Evolutionary conservation across 2,888 invertebrate species (phyloP).

Genomic region (Prenolepis imparis): DNA sequence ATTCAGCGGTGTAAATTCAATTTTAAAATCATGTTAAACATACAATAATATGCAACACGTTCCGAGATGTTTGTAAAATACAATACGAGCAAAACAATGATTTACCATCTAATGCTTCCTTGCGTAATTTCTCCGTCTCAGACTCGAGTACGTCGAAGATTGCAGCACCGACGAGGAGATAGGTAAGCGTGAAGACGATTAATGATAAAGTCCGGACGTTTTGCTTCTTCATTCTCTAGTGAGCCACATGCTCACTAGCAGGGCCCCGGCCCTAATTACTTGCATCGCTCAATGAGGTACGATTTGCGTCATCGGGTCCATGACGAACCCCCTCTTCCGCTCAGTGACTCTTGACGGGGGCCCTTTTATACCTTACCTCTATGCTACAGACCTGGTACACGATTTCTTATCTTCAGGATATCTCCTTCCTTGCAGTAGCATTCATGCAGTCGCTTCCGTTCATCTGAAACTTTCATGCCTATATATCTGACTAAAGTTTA

Average conservation of each 20-base stretch:
- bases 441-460: slow-evolving; percentile 80
- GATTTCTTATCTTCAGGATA: slow-evolving; percentile 79
- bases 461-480: slow-evolving; percentile 75
- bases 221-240: slow-evolving; percentile 99
- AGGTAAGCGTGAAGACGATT: slow-evolving; percentile 99
- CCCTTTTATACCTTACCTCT: slow-evolving; percentile 67
- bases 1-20: background rate
- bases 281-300: slow-evolving; percentile 85
- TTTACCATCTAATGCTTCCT: slow-evolving; percentile 95
- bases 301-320: slow-evolving; percentile 83
- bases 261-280: slow-evolving; percentile 86
- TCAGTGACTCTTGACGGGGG: slow-evolving; percentile 65
- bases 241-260: slow-evolving; percentile 89
- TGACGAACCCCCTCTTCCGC: slow-evolving; percentile 73
- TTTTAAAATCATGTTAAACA: background rate
- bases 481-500: slow-evolving; percentile 10
- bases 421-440: slow-evolving; percentile 77
- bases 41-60: background rate
- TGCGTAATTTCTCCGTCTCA: slow-evolving; percentile 96
- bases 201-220: slow-evolving; percentile 99
- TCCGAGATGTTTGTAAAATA: background rate
- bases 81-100: background rate
- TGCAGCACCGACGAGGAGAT: slow-evolving; percentile 99
- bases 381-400: slow-evolving; percentile 82
- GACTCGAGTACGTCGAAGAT: slow-evolving; percentile 99